Evolutionary conservation across 2,888 invertebrate species (phyloP).

Genomic region (Ligdia adustata): DNA sequence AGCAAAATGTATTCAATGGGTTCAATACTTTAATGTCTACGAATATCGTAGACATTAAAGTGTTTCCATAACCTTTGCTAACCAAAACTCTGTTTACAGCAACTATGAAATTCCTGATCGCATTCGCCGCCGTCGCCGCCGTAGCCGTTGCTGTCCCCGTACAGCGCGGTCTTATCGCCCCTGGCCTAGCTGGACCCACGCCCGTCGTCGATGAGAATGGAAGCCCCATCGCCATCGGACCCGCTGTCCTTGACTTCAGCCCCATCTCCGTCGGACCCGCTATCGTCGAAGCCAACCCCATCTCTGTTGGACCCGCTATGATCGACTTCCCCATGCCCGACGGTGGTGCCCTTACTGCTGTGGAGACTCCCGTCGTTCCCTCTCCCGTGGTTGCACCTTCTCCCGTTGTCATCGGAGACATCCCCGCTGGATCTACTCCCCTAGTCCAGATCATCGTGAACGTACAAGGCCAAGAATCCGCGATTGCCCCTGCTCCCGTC

Average conservation of each 20-base stretch:
- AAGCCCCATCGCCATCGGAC: slow-evolving; percentile 36
- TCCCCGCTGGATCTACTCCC: slow-evolving; percentile 34
- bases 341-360: slow-evolving; percentile 24
- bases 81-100: slow-evolving; percentile 23
- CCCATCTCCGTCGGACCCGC: slow-evolving; percentile 28
- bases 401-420: slow-evolving; percentile 30
- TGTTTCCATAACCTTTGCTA: background rate
- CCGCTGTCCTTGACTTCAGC: slow-evolving; percentile 32
- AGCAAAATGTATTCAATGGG: background rate
- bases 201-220: slow-evolving; percentile 31
- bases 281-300: slow-evolving; percentile 49
- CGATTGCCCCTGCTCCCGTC: slow-evolving; percentile 24
- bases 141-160: slow-evolving; percentile 39
- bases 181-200: slow-evolving; percentile 37
- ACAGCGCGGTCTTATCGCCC: slow-evolving; percentile 35
- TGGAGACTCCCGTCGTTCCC: no score
- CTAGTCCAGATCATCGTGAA: slow-evolving; percentile 55
- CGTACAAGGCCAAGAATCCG: slow-evolving; percentile 40
- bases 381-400: slow-evolving; percentile 32
- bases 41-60: background rate
- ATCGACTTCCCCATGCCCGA: slow-evolving; percentile 21
- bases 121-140: slow-evolving; percentile 44
- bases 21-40: background rate
- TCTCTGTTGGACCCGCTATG: slow-evolving; percentile 27
- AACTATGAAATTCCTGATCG: slow-evolving; percentile 40